A percentile compares a stretch with the other conserved stretches of the same genome.
phyloP scores from a whole-genome alignment of 1,140 invertebrate species.

The Wiebesia pumilae region DNA sequence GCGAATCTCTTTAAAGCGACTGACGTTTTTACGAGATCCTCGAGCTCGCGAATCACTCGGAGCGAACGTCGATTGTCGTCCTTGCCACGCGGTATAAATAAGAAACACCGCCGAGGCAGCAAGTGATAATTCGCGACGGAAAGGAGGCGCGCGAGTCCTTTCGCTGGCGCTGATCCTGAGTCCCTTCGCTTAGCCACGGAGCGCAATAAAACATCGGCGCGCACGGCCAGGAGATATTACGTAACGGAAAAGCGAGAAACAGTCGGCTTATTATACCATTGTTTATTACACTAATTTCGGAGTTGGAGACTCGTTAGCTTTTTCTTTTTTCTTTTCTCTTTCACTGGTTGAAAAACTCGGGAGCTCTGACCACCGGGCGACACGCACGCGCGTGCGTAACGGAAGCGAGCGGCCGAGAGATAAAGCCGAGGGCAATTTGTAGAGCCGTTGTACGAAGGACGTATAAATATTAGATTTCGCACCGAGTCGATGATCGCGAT shows the following conservation, averaged over 20 bases:
- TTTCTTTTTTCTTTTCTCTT: neutral
- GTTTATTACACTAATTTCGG: constrained; percentile 59
- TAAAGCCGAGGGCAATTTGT: constrained; percentile 57
- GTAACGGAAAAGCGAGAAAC: constrained; percentile 44
- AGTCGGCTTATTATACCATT: constrained; percentile 46
- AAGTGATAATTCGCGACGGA: neutral
- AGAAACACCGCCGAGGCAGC: neutral
- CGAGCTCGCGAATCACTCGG: neutral
- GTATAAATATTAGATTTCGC: constrained; percentile 36
- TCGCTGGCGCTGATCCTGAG: neutral
- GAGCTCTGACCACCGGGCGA: constrained; percentile 29
- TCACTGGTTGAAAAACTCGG: neutral
- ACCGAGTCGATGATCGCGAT: neutral
- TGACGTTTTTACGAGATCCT: too few species aligned
- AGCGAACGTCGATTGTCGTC: neutral
- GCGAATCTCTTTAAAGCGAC: too few species aligned
- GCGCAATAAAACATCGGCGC: neutral
- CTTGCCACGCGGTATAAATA: neutral
- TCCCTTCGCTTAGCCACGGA: neutral
- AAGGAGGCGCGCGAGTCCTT: neutral
- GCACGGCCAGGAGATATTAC: neutral
- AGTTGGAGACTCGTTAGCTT: neutral
- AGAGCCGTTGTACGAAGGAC: neutral
- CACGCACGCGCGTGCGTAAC: constrained; percentile 34
- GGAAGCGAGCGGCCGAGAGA: constrained; percentile 57